phyloP scores from a whole-genome alignment of 2,113 vertebrate genomes.

The Colius striatus region DNA sequence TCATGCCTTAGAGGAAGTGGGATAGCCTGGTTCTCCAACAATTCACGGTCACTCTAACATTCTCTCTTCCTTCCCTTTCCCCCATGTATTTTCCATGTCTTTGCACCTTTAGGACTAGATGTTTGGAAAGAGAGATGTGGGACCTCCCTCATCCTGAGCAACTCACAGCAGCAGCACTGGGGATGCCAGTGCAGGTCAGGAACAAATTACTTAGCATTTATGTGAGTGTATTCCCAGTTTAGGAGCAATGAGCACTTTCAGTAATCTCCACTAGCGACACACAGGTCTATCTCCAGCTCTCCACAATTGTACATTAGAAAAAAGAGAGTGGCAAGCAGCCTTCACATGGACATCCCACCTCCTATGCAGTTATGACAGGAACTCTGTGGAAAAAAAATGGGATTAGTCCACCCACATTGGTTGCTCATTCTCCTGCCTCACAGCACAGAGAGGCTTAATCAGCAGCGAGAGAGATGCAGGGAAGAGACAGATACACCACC shows the following conservation, averaged over 20 bases:
- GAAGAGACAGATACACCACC: neutral
- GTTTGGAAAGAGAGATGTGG: neutral
- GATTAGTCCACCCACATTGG: neutral
- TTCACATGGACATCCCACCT: neutral
- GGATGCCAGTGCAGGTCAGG: neutral
- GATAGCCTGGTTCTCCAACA: neutral
- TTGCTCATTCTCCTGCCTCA: neutral
- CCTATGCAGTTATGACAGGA: neutral
- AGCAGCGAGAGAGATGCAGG: neutral
- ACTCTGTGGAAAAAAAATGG: neutral
- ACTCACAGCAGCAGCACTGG: neutral
- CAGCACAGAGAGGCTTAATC: neutral
- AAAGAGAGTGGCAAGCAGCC: neutral
- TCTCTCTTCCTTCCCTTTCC: neutral
- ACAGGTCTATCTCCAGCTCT: constrained; percentile 1
- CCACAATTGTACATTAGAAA: neutral
- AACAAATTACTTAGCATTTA: neutral
- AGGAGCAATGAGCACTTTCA: neutral
- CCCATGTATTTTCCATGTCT: neutral
- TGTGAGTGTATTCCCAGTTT: neutral
- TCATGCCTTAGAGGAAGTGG: neutral
- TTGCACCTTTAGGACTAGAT: neutral
- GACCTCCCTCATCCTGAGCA: neutral
- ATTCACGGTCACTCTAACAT: neutral
- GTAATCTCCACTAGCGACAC: neutral